phyloP scores from a whole-genome alignment of 2,113 vertebrate species.

The Archilochus colubris region DNA sequence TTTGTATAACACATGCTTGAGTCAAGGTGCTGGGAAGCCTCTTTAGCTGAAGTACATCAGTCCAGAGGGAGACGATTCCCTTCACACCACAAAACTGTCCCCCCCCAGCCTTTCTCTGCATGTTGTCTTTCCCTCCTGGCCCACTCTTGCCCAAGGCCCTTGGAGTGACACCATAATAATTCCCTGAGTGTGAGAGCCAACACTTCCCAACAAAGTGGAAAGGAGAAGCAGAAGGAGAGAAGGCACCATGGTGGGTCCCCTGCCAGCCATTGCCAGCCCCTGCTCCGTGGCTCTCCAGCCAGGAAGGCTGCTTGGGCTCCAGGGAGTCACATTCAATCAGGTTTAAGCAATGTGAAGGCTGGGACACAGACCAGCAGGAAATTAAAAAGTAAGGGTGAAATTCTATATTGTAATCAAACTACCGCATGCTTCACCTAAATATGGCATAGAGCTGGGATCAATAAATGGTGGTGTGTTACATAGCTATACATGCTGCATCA shows the following conservation, averaged over 20 bases:
- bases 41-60: background rate
- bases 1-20: background rate
- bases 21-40: background rate
- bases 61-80: background rate
- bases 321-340: background rate
- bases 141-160: background rate
- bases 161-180: background rate
- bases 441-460: background rate
- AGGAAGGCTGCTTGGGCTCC: background rate
- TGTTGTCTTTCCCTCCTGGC: background rate
- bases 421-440: background rate
- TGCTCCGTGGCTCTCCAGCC: background rate
- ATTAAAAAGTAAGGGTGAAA: slow-evolving; percentile 31
- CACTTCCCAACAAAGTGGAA: fast-evolving
- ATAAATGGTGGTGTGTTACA: background rate
- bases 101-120: background rate
- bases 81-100: background rate
- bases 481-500: background rate
- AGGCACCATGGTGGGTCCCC: fast-evolving
- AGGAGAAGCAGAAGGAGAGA: background rate
- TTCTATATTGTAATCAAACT: background rate
- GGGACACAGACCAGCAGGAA: background rate
- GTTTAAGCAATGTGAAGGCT: background rate
- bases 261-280: background rate
- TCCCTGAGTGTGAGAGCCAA: fast-evolving